Conservation (phyloP, 2,888 invertebrate genomes). For the Cantharis rustica region DNA sequence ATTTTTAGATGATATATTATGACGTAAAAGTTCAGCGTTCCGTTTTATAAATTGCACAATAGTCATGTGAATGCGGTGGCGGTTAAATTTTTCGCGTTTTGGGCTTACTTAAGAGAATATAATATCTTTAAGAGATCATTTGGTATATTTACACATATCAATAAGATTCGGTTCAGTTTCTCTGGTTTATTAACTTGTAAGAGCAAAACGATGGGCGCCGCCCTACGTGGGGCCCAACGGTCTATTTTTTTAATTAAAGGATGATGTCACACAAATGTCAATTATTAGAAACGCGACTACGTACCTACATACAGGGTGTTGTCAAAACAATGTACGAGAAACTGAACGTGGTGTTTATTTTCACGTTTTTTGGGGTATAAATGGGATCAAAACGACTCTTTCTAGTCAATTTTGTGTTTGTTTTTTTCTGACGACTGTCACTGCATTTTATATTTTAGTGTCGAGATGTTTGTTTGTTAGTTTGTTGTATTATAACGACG, state of each 20-base stretch:
- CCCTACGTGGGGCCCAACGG: neutral
- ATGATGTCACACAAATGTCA: neutral
- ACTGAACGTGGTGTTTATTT: neutral
- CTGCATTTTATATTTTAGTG: neutral
- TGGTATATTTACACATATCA: neutral
- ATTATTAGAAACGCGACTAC: neutral
- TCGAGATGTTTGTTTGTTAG: neutral
- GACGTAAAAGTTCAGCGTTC: neutral
- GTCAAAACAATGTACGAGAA: neutral
- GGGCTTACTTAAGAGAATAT: neutral
- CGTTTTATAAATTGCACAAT: constrained; percentile 2
- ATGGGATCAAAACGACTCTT: neutral
- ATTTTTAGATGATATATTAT: constrained; percentile 41
- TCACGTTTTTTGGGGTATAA: neutral
- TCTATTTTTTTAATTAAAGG: neutral
- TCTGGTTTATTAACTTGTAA: neutral
- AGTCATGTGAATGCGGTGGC: neutral
- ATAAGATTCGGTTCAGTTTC: neutral
- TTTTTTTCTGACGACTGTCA: neutral
- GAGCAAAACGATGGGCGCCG: neutral
- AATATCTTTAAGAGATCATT: neutral
- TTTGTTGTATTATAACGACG: neutral
- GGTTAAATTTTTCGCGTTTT: neutral
- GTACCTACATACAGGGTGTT: neutral
- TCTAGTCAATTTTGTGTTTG: neutral